Evolutionary conservation across 2,113 vertebrate species (phyloP).

Genomic region (Fulmarus glacialis): DNA sequence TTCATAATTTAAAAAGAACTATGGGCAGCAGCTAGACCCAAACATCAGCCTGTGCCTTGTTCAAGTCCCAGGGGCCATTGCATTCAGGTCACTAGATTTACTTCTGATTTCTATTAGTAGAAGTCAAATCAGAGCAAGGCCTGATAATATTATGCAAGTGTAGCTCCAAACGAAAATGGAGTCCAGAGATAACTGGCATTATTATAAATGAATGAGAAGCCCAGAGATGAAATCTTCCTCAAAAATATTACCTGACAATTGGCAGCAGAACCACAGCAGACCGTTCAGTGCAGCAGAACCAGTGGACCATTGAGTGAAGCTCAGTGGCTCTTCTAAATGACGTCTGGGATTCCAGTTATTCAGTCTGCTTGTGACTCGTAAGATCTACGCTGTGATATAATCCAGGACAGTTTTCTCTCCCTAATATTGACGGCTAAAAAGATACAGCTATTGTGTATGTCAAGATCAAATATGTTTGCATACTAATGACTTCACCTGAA

Average conservation of each 20-base stretch:
- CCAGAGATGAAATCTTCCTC: background rate
- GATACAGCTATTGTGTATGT: background rate
- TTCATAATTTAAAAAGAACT: background rate
- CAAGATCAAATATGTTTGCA: background rate
- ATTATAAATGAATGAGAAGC: background rate
- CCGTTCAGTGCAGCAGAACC: background rate
- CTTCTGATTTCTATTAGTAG: background rate
- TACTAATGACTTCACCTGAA: background rate
- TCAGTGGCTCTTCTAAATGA: background rate
- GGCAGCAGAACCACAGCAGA: background rate
- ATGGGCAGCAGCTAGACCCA: background rate
- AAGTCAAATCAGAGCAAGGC: background rate
- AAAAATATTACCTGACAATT: background rate
- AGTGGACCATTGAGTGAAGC: background rate
- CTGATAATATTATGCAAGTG: background rate
- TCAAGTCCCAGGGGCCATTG: background rate
- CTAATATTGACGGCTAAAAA: background rate
- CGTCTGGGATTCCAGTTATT: background rate
- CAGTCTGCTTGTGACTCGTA: background rate
- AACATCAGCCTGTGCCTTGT: background rate
- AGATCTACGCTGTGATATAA: background rate
- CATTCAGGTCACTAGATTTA: background rate
- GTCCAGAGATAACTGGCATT: constrained; percentile 8
- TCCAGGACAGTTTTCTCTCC: background rate
- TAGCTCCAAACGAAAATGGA: background rate